Evolutionary conservation across 1,140 invertebrate genomes (phyloP), one percentile per base, ranked within the genome.

Genomic region (Lepidotrigona ventralis): DNA sequence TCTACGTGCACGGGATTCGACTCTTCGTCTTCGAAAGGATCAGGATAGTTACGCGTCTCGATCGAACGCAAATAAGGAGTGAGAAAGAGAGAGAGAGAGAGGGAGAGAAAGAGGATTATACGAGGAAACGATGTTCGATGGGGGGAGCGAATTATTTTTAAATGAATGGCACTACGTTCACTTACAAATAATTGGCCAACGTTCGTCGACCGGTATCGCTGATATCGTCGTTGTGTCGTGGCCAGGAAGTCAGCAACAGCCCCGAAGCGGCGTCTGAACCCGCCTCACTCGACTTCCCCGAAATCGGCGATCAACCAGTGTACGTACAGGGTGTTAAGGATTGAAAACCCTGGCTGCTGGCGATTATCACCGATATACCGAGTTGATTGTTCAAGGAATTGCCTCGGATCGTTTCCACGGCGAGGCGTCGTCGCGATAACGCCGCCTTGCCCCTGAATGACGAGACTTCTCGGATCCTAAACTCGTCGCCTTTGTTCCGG

Each of bases 1-100:
- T 75, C 86, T 86, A 79, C 84, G 84, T 87, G 86, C 89, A 86
- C 88, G 88, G 88, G 88, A 89, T 72, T 86, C 81, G 83, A 66
- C 75, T 79, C 73, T 76, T 74, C 77, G 78, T 76, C 83, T 53
- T 79, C 79, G 83, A 80, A 87, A 76, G 86, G 86, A 88, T 85
- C 87, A 87, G 6, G 39, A 88, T 86, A 63, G 87, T 87, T 88
- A 85, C 70, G 58, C 77, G 77, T 75, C 51, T 78, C 63, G 53
- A 79, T 58, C 54, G 51, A 39, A n/a, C 15, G 17, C 39, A 46
- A 14, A 53, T 2, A n/a, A 14, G 12, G 51, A 23, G 3, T 0
- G 3, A 23, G 33, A 33, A 3, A 58, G 29, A 46, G 63, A n/a
- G 72, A 53, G 8, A 21, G 54, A 26, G 63, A 51, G 2, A 26